Evolutionary conservation across 2,888 invertebrate species (phyloP), one percentile per base, ranked within the genome.

Genomic region (Nebria salina): DNA sequence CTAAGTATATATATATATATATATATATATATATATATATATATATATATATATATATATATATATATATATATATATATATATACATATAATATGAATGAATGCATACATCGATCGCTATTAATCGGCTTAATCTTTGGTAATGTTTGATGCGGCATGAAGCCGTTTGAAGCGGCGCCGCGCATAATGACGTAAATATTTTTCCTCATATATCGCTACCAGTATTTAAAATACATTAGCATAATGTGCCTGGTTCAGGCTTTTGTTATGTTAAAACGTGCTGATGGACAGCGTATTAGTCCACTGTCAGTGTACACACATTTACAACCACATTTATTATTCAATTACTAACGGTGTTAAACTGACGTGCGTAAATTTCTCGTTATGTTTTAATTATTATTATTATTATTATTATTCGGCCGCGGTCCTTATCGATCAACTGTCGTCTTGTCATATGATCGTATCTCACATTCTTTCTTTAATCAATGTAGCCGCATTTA

Each of bases 101-200:
- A 54, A 20, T 15, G 43, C 76, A 68, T 68, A 68, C 70, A 76
- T 76, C 76, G 70, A 20, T 70, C 70, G 54, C 68, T 70, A 76
- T 76, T 70, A 76, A 70, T 54, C 76, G 70, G 70, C 76, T 42
- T 76, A 76, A 76, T 76, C 76, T 76, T 76, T 70, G 70, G 66
- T 76, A 76, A 76, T 76, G 70, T 34, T 43, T 42, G 70, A 72
- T 72, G 76, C 54, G 65, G 65, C 65, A 65, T 68, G 15, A 20
- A 68, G 15, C 13, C n/a, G 13, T 68, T 25, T 20, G 15, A n/a
- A 26, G n/a, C 54, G 41, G 54, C 25, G 34, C 65, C 43, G 25
- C n/a, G 68, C 26, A 76, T 70, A 76, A 76, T 76, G 76, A 76
- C 54, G 76, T 76, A 70, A 76, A 70, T 76, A 76, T 76, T 76